Evolutionary conservation across 2,888 invertebrate genomes (phyloP).

Genomic region (Dascillus cervinus): DNA sequence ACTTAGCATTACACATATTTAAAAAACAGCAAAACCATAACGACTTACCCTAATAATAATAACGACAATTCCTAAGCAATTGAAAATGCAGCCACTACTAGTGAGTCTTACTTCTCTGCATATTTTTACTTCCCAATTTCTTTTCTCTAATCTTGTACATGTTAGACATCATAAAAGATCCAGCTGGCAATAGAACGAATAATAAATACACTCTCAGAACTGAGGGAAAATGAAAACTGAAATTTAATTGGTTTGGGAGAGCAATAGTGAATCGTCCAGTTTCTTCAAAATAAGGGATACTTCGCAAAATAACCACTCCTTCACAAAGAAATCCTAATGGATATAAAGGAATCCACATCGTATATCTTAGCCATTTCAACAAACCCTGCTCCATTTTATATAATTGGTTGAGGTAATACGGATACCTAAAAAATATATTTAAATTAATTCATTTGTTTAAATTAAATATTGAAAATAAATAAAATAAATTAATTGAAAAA

Average conservation of each 20-base stretch:
- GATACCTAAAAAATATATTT: conserved; percentile 71
- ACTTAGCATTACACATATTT: too few species aligned
- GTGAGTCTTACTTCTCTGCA: background rate
- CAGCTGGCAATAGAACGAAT: conserved; percentile 65
- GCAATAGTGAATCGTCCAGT: conserved; percentile 65
- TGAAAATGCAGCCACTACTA: too few species aligned
- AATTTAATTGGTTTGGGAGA: conserved; percentile 80
- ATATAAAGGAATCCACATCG: conserved; percentile 89
- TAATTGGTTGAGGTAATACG: conserved; percentile 80
- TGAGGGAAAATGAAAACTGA: conserved; percentile 30
- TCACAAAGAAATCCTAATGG: conserved; percentile 86
- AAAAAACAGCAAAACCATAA: too few species aligned
- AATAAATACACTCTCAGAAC: conserved; percentile 67
- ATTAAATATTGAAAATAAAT: too few species aligned
- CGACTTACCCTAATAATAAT: background rate
- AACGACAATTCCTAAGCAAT: background rate
- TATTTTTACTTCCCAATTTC: conserved; percentile 46
- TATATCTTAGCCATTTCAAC: conserved; percentile 88
- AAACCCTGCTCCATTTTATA: conserved; percentile 64
- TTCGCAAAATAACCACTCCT: conserved; percentile 69
- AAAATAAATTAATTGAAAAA: too few species aligned
- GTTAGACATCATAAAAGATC: conserved; percentile 72
- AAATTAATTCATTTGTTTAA: too few species aligned
- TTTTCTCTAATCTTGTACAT: conserved; percentile 71
- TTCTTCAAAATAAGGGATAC: conserved; percentile 85